These are phyloP conservation scores for Ondatra zibethicus DNA, from an alignment of 2,113 vertebrate species.

Conservation along the genomic window DNA sequence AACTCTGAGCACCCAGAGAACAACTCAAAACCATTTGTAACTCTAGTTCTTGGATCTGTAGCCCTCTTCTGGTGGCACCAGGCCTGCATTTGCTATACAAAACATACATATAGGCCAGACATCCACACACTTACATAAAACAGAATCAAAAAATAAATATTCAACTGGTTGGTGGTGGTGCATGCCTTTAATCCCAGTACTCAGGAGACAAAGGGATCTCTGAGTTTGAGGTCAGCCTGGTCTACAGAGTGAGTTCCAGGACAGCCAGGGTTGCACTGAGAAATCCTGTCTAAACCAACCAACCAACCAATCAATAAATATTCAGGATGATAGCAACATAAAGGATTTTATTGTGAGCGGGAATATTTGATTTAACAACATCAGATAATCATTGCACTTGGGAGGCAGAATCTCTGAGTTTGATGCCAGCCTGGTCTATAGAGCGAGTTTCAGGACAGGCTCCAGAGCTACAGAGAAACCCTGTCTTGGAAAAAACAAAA, in stretches of 20 bases:
- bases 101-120: neutral
- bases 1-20: neutral
- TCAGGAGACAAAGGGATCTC: neutral
- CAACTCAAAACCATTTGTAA: neutral
- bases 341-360: slow-evolving; percentile 42
- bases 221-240: neutral
- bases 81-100: neutral
- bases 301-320: neutral
- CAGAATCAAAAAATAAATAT: neutral
- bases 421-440: too few relatives aligned
- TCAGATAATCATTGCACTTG: neutral
- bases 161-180: neutral
- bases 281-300: neutral
- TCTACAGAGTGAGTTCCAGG: neutral
- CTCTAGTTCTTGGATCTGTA: neutral
- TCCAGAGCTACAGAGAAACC: too few relatives aligned
- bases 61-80: neutral
- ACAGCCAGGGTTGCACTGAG: neutral
- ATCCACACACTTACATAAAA: neutral
- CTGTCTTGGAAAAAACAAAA: too few relatives aligned
- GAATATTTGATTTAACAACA: slow-evolving; percentile 50
- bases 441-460: too few relatives aligned
- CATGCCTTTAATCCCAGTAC: neutral
- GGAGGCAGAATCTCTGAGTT: too few relatives aligned
- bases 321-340: neutral